Conservation (phyloP, 2,888 invertebrate species). For the Digitonthophagus gazella region DNA sequence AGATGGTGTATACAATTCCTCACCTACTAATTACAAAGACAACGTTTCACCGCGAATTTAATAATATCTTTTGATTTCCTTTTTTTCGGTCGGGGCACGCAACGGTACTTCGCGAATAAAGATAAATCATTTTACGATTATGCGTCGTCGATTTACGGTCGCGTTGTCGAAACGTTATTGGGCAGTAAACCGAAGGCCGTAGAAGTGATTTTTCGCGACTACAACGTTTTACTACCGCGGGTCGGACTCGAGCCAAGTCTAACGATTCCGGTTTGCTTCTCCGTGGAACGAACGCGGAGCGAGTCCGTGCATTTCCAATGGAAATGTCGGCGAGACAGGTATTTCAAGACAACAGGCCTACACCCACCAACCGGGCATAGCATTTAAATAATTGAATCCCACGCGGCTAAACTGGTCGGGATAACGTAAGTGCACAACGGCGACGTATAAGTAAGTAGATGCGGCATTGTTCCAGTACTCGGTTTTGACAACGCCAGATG, state of each 20-base stretch:
- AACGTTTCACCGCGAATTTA: no score
- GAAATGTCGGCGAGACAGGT: neutral
- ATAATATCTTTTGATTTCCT: no score
- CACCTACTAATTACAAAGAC: no score
- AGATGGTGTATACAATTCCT: no score
- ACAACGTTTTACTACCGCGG: neutral
- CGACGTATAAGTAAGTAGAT: neutral
- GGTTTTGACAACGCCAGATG: neutral
- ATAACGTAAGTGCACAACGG: neutral
- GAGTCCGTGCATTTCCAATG: constrained; percentile 4
- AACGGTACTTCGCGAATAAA: no score
- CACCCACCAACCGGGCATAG: constrained; percentile 16
- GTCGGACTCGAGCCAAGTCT: neutral
- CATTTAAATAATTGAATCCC: constrained; percentile 22
- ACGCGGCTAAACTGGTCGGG: constrained; percentile 6
- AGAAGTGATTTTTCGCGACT: neutral
- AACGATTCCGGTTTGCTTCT: neutral
- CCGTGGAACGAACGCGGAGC: neutral
- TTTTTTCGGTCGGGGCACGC: no score
- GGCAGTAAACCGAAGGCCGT: no score
- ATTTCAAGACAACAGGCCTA: constrained; percentile 12
- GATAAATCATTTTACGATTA: no score
- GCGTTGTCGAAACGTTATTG: no score
- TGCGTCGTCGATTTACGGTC: no score
- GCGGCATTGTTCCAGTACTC: neutral